Evolutionary conservation across 2,888 invertebrate species (phyloP), one percentile per base, ranked within the genome.

Genomic region (Ecliptopera silaceata): DNA sequence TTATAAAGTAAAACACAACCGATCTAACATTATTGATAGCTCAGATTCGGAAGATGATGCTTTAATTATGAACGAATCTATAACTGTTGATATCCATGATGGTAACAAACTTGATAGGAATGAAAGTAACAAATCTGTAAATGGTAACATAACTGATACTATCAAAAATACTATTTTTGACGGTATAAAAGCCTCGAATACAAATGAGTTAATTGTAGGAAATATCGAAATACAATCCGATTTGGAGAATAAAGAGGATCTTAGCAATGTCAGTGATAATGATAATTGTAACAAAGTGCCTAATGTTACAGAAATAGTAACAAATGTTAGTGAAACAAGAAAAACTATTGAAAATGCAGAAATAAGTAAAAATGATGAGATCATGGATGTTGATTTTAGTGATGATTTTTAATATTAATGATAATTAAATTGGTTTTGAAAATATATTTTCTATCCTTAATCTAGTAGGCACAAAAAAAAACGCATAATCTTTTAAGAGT

Each of bases 331-430:
- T 20, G 36, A 47, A 38, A 41, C 12, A 38, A 15, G 42, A 29
- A 15, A 36, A 10, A 4, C 1, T 39, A 31, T 11, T 32, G 22
- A 58, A 38, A 39, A 51, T 3, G 34, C 17, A 29, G 43, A 48
- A 26, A n/a, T 15, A 45, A 29, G 6, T n/a, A 32, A 22, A 39
- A 4, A 3, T 39, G n/a, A 50, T 17, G 77, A 82, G 13, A 26
- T 84, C 1, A 88, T 89, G 87, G 87, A 88, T 71, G 72, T 88
- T 11, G 88, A 89, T 70, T 89, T 89, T 56, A 75, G 65, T 74
- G 86, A 86, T 34, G 87, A 86, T 13, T 88, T 85, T 69, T 88
- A 70, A 65, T 18, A 0, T 34, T 36, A 10, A 3, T 36, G 15
- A 10, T 3, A 15, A 15, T 10, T 4, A 15, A 15, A 15, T 36